Conservation (phyloP, 2,888 invertebrate species). For the Drosophila longiperda region DNA sequence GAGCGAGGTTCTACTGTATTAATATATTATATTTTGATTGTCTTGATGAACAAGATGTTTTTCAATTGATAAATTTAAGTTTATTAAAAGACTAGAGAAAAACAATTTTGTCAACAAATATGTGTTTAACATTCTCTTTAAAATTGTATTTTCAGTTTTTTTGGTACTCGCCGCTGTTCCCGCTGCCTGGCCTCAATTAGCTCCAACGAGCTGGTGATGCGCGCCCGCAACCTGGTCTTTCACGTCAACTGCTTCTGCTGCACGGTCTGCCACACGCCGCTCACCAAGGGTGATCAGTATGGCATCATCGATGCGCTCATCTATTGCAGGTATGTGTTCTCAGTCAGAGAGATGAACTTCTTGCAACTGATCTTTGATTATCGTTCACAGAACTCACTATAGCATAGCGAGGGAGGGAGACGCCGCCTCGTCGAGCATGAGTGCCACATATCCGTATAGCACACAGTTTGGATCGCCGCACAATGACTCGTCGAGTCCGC, state of each 20-base stretch:
- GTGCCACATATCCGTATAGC: constrained; percentile 86
- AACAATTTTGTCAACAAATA: neutral
- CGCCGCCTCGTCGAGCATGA: constrained; percentile 82
- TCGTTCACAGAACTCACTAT: constrained; percentile 82
- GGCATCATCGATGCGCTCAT: constrained; percentile 95
- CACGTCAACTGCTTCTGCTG: constrained; percentile 98
- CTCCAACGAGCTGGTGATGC: constrained; percentile 97
- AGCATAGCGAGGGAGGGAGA: constrained; percentile 84
- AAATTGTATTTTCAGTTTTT: constrained; percentile 90
- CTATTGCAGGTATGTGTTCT: constrained; percentile 89
- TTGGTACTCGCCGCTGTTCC: constrained; percentile 94
- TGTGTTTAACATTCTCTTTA: neutral
- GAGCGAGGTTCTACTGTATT: neutral
- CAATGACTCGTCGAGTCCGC: constrained; percentile 85
- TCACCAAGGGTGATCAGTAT: constrained; percentile 97
- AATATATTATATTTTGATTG: neutral
- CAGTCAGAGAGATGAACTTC: neutral
- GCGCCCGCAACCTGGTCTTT: constrained; percentile 95
- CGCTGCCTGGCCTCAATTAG: constrained; percentile 95
- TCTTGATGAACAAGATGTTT: neutral
- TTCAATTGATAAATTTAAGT: neutral
- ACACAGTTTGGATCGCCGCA: constrained; percentile 85
- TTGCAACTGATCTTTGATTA: constrained; percentile 1
- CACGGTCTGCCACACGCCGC: constrained; percentile 92
- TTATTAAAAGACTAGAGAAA: neutral